phyloP scores from a whole-genome alignment of 2,797 vertebrate species.

The Synanceia verrucosa region DNA sequence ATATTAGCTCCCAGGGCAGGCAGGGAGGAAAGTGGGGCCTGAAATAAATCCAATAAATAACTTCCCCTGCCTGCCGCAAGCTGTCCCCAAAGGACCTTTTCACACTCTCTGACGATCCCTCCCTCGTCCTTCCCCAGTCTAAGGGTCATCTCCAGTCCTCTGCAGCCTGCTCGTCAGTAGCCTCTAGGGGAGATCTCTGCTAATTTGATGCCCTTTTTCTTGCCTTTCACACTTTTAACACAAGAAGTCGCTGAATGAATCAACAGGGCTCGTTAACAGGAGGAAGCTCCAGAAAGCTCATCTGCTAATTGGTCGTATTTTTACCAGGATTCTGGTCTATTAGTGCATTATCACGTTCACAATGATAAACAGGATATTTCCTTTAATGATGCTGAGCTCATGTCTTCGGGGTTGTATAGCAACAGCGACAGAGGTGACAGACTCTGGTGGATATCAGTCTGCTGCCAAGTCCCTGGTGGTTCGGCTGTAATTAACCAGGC shows the following conservation, averaged over 20 bases:
- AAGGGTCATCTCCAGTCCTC: constrained; percentile 36
- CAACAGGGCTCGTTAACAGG: constrained; percentile 10
- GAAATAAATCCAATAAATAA: constrained; percentile 65
- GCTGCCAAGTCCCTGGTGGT: constrained; percentile 73
- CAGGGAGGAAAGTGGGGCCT: constrained; percentile 33
- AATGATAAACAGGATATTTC: neutral
- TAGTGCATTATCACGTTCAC: neutral
- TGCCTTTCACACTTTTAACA: constrained; percentile 24
- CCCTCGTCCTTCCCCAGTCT: constrained; percentile 7
- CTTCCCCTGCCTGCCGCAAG: constrained; percentile 39
- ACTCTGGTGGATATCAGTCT: constrained; percentile 61
- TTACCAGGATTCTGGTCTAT: neutral
- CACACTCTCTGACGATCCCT: constrained; percentile 24
- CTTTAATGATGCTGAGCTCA: constrained; percentile 1
- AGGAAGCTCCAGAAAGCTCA: constrained; percentile 3
- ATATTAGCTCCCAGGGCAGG: constrained; percentile 51
- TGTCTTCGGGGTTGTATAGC: constrained; percentile 61
- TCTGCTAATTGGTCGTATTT: neutral
- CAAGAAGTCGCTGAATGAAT: constrained; percentile 8
- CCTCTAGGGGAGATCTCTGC: constrained; percentile 27
- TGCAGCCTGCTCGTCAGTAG: constrained; percentile 21
- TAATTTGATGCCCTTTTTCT: constrained; percentile 38
- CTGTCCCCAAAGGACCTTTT: constrained; percentile 58
- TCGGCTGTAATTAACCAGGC: constrained; percentile 72
- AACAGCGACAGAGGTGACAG: constrained; percentile 70